Base-by-base conservation (phyloP, 2,113 vertebrate genomes). In the Gavia stellata region DNA sequence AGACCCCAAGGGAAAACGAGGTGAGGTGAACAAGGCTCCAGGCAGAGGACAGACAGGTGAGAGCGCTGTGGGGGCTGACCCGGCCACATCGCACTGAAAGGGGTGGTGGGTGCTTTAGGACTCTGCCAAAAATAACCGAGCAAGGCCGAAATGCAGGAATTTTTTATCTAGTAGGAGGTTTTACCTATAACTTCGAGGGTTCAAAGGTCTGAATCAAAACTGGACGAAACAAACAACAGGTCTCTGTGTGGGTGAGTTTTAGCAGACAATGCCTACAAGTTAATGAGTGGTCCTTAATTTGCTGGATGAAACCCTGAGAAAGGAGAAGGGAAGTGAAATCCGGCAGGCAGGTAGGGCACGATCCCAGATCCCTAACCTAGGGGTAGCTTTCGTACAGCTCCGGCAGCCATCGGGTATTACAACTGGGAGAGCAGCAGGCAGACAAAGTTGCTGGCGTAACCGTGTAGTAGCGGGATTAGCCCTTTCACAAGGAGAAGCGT, bases 391-490 rank as follows among this genome's bases (percentile, higher is more conserved):
- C 1, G 3, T 23, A 25, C 5, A 15, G 55, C 18, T 45, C 34
- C 80, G 29, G 61, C 19, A 61, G 78, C 61, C 15, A 1, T 0
- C 10, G 14, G 33, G 38, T 40, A 6, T 42, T 50, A 18, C 28
- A 62, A 9, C 28, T 5, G 9, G 45, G 82, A 45, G 42, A 17
- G 23, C 52, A 47, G 65, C 38, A 0, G 3, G 18, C 47, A 28
- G 29, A 3, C 12, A 8, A 23, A 14, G 31, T 7, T 14, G 38
- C 15, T 24, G 49, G 34, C 3, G 9, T 56, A 28, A 55, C 15
- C 4, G 5, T 0, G 0, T 0, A 26, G 53, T 4, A 44, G 50
- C 3, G 36, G 12, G 23, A 67, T 14, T 1, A 4, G 49, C 73
- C 36, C 28, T 71, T 49, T 17, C 1, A 2, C 14, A n/a, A 34